Evolutionary conservation across 2,113 vertebrate genomes (phyloP), one percentile per base, ranked within the genome.

Genomic region (Plectropomus leopardus): DNA sequence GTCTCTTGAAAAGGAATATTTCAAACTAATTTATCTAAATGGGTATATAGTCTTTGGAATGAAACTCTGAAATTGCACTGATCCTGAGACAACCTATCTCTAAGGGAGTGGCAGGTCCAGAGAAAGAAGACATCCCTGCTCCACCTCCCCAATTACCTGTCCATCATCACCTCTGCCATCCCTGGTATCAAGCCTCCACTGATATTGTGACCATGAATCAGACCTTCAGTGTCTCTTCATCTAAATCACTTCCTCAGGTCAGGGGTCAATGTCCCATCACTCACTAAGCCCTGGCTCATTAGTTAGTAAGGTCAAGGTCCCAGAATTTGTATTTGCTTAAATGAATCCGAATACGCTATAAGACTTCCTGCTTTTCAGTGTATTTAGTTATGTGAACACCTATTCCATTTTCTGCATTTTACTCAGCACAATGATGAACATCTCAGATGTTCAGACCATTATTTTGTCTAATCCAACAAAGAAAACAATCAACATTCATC

Each of bases 201-300:
- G 87, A 93, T 92, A 90, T 48, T 83, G 47, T 55, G 80, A 83
- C 75, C 86, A 82, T 92, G 88, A 93, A 91, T 91, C 80, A 72
- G 87, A 87, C 73, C 86, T 84, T 85, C 86, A 95, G 89, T 94
- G 90, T 84, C 63, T 75, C 88, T 92, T 85, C 89, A 91, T 92
- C 91, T 91, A 85, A 94, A 91, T 89, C 61, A 90, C 94, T 96
- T 96, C 94, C 95, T 94, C 89, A 91, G 95, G 94, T 95, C 95
- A 92, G 57, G 66, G 90, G 91, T 89, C 88, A 87, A 83, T 72
- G 86, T 87, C 88, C 64, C 83, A 78, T 92, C 87, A 92, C 87
- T 93, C 92, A 89, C 28, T 84, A 77, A 83, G 40, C 61, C 34
- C 79, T 61, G 76, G 53, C 32, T 85, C 67, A 87, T 88, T 69